phyloP scores from a whole-genome alignment of 2,797 vertebrate species.

The Diceros bicornis region DNA sequence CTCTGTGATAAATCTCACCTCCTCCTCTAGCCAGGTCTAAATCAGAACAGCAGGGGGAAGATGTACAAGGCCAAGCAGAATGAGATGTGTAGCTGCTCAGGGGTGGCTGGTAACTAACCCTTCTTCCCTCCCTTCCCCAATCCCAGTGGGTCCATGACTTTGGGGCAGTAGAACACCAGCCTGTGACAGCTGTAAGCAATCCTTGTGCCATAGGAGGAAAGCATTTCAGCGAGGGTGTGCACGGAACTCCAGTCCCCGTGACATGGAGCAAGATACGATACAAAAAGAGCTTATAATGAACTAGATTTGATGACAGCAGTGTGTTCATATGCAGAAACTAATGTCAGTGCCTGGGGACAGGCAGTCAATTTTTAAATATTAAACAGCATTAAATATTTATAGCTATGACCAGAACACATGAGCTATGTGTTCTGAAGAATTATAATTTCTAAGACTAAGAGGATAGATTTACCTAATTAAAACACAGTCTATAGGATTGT shows the following conservation, averaged over 20 bases:
- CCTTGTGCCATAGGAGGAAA: neutral
- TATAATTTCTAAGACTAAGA: constrained; percentile 55
- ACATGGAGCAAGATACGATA: constrained; percentile 58
- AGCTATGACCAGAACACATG: constrained; percentile 57
- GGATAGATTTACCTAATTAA: constrained; percentile 37
- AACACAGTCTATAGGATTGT: neutral
- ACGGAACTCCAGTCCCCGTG: constrained; percentile 51
- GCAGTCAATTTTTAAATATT: constrained; percentile 75
- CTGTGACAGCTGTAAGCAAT: neutral
- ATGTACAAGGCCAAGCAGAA: neutral
- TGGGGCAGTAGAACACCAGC: constrained; percentile 31
- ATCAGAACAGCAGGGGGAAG: neutral
- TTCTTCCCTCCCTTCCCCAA: constrained; percentile 44
- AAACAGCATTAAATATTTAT: constrained; percentile 73
- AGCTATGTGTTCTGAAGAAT: constrained; percentile 69
- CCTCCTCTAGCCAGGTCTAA: neutral
- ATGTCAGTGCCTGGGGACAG: neutral
- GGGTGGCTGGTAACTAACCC: neutral
- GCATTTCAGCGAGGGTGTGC: neutral
- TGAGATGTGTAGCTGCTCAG: neutral
- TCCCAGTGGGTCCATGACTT: neutral
- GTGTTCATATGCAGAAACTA: neutral
- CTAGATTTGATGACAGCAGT: neutral
- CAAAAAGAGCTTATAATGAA: constrained; percentile 38
- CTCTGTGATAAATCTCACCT: constrained; percentile 50